Evolutionary conservation across 2,113 vertebrate genomes (phyloP).

Genomic region (Leptobrachium leishanense): DNA sequence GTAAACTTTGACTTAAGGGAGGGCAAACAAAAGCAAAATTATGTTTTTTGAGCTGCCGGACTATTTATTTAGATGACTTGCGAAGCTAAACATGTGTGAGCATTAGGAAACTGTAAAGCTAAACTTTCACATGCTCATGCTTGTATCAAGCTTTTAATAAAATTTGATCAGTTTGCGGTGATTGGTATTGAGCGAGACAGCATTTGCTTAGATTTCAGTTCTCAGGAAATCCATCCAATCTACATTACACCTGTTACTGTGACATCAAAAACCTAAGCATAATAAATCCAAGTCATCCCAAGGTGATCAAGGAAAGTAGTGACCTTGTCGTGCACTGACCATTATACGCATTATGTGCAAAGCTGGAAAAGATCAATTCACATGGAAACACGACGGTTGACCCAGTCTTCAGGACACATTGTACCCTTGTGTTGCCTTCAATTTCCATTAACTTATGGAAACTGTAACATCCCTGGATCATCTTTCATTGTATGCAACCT

Average conservation of each 20-base stretch:
- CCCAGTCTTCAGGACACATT: not conserved
- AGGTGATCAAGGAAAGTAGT: not conserved
- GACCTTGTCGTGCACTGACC: slow-evolving; percentile 6
- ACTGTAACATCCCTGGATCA: slow-evolving; percentile 5
- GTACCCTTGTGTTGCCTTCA: not conserved
- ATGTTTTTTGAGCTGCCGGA: no score
- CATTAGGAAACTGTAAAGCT: no score
- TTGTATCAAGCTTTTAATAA: no score
- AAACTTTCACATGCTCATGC: no score
- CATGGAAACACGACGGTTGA: not conserved
- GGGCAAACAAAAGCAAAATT: no score
- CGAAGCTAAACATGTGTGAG: no score
- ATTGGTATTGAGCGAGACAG: not conserved
- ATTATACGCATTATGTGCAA: not conserved
- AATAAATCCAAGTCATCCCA: not conserved
- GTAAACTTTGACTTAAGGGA: no score
- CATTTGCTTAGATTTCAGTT: not conserved
- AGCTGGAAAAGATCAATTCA: not conserved
- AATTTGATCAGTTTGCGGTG: no score
- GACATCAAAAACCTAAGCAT: not conserved
- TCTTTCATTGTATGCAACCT: not conserved
- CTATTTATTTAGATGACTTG: no score
- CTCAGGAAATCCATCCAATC: not conserved
- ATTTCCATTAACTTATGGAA: not conserved
- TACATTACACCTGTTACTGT: not conserved